Conservation (phyloP, 2,797 vertebrate species). For the Acridotheres tristis region DNA sequence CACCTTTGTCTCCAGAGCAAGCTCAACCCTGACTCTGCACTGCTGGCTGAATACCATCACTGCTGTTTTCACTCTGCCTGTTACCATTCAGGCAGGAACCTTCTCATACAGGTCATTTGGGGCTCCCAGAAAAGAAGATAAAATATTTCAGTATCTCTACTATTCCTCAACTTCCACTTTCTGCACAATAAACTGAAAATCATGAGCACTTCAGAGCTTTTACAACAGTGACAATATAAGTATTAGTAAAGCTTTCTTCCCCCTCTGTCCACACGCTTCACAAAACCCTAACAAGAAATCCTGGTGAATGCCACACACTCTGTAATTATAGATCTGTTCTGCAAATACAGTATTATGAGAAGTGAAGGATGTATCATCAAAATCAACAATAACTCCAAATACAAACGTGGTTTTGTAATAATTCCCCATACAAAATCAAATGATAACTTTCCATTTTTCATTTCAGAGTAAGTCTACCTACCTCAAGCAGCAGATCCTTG, state of each 20-base stretch:
- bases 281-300: slow-evolving; percentile 3
- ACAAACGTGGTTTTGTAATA: neutral
- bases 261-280: neutral
- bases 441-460: slow-evolving; percentile 9
- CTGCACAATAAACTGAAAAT: slow-evolving; percentile 18
- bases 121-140: neutral
- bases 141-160: neutral
- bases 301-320: neutral
- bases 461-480: slow-evolving; percentile 75
- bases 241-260: neutral
- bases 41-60: neutral
- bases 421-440: neutral
- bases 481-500: slow-evolving; percentile 83
- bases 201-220: slow-evolving; percentile 30
- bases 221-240: slow-evolving; percentile 64
- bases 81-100: neutral
- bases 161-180: neutral
- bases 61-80: neutral
- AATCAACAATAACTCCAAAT: slow-evolving; percentile 30
- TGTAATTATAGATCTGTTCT: slow-evolving; percentile 21
- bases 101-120: neutral
- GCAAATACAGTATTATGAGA: slow-evolving; percentile 3
- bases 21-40: neutral
- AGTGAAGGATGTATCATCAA: neutral
- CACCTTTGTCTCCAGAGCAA: neutral